A percentile compares a stretch with the other conserved stretches of the same genome.
phyloP scores from a whole-genome alignment of 1,140 invertebrate genomes.

The Trichonephila clavata region DNA sequence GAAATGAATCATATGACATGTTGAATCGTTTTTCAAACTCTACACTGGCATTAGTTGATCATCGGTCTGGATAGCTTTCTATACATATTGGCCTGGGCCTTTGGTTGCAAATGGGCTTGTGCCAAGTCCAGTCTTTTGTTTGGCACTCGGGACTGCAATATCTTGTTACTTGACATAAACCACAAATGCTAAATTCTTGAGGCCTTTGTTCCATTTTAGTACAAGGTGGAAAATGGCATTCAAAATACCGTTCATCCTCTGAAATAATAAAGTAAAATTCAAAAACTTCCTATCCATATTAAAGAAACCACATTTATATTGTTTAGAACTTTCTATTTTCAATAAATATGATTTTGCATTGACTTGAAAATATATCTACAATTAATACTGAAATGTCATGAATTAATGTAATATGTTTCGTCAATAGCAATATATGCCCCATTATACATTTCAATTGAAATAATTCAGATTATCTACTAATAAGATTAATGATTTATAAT shows the following conservation, averaged over 20 bases:
- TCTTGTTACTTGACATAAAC: conserved; percentile 83
- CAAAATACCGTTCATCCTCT: conserved; percentile 82
- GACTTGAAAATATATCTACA: no score
- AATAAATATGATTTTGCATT: no score
- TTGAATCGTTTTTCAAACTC: not conserved
- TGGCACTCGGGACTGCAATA: conserved; percentile 83
- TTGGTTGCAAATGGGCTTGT: conserved; percentile 82
- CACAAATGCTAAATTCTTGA: conserved; percentile 84
- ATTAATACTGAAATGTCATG: no score
- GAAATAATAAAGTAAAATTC: conserved; percentile 78
- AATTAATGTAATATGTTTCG: no score
- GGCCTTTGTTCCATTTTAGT: conserved; percentile 83
- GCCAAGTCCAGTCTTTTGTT: conserved; percentile 83
- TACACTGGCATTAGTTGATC: not conserved
- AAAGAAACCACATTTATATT: no score
- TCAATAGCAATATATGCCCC: no score
- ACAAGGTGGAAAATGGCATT: conserved; percentile 84
- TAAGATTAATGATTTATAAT: no score
- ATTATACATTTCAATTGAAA: no score
- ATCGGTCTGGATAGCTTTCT: conserved; percentile 80
- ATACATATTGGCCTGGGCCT: conserved; percentile 79
- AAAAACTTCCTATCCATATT: not conserved
- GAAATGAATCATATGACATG: not conserved
- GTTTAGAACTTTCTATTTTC: no score
- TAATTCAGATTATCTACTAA: no score